Evolutionary conservation across 2,113 vertebrate genomes (phyloP).

Genomic region (Seriola dumerili): DNA sequence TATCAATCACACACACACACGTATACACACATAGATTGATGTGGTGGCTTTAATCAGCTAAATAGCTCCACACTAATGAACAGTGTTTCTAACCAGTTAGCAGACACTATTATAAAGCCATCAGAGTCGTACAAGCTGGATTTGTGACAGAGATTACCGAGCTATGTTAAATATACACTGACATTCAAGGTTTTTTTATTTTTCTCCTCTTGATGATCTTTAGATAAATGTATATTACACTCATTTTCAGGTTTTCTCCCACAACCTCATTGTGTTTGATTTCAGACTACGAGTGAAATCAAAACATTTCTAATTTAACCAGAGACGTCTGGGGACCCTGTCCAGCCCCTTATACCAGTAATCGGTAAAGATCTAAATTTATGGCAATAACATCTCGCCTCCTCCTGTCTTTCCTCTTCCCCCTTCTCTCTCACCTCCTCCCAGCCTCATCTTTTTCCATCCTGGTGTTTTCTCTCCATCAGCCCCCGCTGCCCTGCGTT

Average conservation of each 20-base stretch:
- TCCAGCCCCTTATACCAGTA: background rate
- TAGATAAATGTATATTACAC: background rate
- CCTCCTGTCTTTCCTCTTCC: conserved; percentile 25
- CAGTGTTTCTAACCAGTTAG: conserved; percentile 42
- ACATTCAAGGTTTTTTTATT: background rate
- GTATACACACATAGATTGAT: conserved; percentile 58
- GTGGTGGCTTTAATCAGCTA: conserved; percentile 78
- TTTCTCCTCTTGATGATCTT: background rate
- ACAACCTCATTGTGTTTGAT: background rate
- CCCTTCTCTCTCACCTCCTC: conserved; percentile 21
- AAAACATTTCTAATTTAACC: background rate
- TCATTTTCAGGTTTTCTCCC: background rate
- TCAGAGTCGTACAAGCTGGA: conserved; percentile 26
- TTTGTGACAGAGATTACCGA: conserved; percentile 20
- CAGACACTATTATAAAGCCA: conserved; percentile 65
- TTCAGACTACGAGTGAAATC: background rate
- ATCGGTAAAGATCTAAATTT: conserved; percentile 5
- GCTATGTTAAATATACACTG: background rate
- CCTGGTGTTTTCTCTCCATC: conserved; percentile 59
- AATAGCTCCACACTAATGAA: conserved; percentile 48
- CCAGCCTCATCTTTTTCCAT: conserved; percentile 42
- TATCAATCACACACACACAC: conserved; percentile 57
- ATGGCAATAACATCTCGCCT: conserved; percentile 37
- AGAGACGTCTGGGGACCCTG: background rate
- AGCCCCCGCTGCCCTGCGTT: conserved; percentile 18